Percentiles rank a stretch among this genome's conserved stretches.
phyloP scores from a whole-genome alignment of 2,797 vertebrate species.

The Hoplostethus mediterraneus region DNA sequence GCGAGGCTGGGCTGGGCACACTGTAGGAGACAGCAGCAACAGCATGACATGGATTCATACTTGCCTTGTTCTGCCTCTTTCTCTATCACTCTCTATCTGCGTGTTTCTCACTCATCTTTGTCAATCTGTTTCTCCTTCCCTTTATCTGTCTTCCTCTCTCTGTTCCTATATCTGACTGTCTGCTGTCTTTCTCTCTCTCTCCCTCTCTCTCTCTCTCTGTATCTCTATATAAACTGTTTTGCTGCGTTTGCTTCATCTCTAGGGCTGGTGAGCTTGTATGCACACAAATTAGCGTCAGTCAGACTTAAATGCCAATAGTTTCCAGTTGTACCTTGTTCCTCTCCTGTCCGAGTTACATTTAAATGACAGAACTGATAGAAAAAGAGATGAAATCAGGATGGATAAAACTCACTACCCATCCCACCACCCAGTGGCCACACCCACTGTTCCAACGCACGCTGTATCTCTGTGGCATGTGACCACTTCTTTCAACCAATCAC shows the following conservation, averaged over 20 bases:
- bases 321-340: slow-evolving; percentile 38
- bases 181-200: slow-evolving; percentile 31
- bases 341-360: slow-evolving; percentile 61
- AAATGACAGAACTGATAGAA: slow-evolving; percentile 68
- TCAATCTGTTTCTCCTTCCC: slow-evolving; percentile 55
- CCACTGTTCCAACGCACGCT: slow-evolving; percentile 54
- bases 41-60: slow-evolving; percentile 75
- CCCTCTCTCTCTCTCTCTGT: slow-evolving; percentile 42
- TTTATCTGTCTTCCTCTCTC: slow-evolving; percentile 19
- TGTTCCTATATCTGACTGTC: slow-evolving; percentile 65
- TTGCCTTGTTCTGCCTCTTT: slow-evolving; percentile 18
- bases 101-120: slow-evolving; percentile 40
- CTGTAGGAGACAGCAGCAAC: slow-evolving; percentile 85
- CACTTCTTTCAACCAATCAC: slow-evolving; percentile 70
- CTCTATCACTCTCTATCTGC: slow-evolving; percentile 62
- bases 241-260: slow-evolving; percentile 44
- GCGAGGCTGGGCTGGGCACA: slow-evolving; percentile 80
- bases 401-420: slow-evolving; percentile 49
- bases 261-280: slow-evolving; percentile 32
- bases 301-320: slow-evolving; percentile 44
- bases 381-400: slow-evolving; percentile 49
- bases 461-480: slow-evolving; percentile 83
- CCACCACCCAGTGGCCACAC: slow-evolving; percentile 37
- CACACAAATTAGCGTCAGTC: slow-evolving; percentile 48
- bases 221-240: slow-evolving; percentile 33